Conservation (phyloP, 2,113 vertebrate genomes). For the Rhinolophus sinicus region DNA sequence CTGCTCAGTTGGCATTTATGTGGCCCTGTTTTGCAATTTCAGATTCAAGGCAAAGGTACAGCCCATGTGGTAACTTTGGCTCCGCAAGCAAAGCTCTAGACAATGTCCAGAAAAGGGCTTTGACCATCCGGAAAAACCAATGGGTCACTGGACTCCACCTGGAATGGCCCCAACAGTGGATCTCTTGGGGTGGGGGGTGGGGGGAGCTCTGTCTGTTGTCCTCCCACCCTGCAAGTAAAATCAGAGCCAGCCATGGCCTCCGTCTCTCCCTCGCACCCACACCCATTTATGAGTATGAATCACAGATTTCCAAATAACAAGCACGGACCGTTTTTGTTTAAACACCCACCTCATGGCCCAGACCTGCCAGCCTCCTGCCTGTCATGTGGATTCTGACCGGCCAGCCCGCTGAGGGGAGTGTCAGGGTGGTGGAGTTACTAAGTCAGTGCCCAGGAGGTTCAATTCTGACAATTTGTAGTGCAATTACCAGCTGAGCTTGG, state of each 20-base stretch:
- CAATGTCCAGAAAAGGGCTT: background rate
- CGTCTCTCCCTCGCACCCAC: background rate
- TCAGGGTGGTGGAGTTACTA: constrained; percentile 49
- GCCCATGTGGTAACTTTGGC: background rate
- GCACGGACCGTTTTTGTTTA: constrained; percentile 53
- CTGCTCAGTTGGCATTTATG: constrained; percentile 51
- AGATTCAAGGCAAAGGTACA: constrained; percentile 65
- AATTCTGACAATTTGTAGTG: constrained; percentile 83
- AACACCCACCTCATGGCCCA: background rate
- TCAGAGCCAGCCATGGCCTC: constrained; percentile 36
- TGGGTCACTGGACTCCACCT: background rate
- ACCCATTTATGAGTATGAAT: constrained; percentile 71
- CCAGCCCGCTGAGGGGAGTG: background rate
- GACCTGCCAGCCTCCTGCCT: constrained; percentile 19
- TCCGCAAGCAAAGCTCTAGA: background rate
- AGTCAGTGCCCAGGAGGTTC: constrained; percentile 75
- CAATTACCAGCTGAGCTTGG: constrained; percentile 76
- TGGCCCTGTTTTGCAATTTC: background rate
- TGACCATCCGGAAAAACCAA: background rate
- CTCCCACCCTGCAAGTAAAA: background rate
- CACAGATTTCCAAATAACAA: constrained; percentile 70
- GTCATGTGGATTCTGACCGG: constrained; percentile 41
- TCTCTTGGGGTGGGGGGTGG: background rate
- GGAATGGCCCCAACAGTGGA: background rate
- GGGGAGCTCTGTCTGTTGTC: background rate